phyloP scores from a whole-genome alignment of 2,888 invertebrate species.

The Cataglyphis rosenhaueri region DNA sequence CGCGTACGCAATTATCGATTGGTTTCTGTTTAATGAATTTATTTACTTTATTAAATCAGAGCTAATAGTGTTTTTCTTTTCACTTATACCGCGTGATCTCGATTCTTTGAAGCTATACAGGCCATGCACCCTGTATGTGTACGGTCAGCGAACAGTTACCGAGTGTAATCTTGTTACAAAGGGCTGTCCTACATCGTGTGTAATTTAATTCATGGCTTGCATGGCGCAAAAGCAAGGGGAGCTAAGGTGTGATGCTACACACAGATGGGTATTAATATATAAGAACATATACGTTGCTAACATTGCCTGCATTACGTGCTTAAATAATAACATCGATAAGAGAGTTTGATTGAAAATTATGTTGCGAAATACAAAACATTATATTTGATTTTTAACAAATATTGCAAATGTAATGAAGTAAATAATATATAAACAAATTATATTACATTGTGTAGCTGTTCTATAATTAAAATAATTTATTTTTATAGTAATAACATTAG shows the following conservation, averaged over 20 bases:
- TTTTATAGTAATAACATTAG: slow-evolving; percentile 10
- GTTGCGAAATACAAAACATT: background rate
- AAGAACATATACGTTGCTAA: slow-evolving; percentile 22
- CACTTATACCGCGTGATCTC: slow-evolving; percentile 31
- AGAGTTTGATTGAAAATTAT: slow-evolving; percentile 3
- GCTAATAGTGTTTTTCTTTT: slow-evolving; percentile 37
- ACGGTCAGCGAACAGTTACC: slow-evolving; percentile 63
- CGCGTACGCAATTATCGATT: background rate
- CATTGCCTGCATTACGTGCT: background rate
- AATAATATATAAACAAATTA: background rate
- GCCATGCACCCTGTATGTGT: slow-evolving; percentile 39
- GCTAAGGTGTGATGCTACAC: slow-evolving; percentile 29
- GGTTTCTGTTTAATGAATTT: background rate
- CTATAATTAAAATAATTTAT: background rate
- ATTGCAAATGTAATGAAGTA: background rate
- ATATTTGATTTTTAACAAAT: background rate
- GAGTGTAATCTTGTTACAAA: slow-evolving; percentile 63
- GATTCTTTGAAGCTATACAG: slow-evolving; percentile 48
- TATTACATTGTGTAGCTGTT: background rate
- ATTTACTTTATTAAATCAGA: slow-evolving; percentile 21
- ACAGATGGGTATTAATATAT: slow-evolving; percentile 43
- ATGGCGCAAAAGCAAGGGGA: slow-evolving; percentile 38
- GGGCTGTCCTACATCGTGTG: slow-evolving; percentile 65
- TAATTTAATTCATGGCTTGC: slow-evolving; percentile 69
- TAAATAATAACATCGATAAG: slow-evolving; percentile 13